These are phyloP conservation scores for Elgaria multicarinata DNA, from an alignment of 2,113 vertebrate genomes.

Conservation along the genomic window DNA sequence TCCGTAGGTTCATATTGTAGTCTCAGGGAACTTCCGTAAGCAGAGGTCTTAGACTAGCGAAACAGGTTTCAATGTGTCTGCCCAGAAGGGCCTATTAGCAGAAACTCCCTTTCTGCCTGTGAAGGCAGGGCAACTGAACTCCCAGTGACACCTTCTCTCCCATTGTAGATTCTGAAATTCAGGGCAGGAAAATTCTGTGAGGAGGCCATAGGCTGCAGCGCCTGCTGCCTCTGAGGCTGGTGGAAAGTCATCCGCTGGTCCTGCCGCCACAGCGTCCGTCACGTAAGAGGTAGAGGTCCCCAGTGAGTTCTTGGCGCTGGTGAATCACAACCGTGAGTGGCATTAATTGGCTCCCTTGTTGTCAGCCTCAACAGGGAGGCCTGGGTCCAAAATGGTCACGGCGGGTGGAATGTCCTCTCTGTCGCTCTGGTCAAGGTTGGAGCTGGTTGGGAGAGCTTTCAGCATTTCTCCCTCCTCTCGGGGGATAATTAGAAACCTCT, in stretches of 20 bases:
- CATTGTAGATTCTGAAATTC: background rate
- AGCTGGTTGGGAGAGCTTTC: background rate
- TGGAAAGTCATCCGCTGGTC: background rate
- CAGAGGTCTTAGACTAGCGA: background rate
- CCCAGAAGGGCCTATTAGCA: background rate
- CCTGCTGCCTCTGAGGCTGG: background rate
- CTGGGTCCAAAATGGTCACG: background rate
- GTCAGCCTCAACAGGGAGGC: constrained; percentile 5
- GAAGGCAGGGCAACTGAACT: too few species aligned
- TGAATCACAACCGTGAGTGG: constrained; percentile 11
- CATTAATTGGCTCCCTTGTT: constrained; percentile 25
- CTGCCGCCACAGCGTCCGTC: background rate
- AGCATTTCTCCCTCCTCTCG: background rate
- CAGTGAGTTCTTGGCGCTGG: background rate
- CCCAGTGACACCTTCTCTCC: background rate
- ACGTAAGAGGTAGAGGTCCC: background rate
- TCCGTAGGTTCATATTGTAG: background rate
- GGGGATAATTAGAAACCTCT: background rate
- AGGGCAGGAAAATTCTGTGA: background rate
- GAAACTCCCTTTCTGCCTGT: background rate
- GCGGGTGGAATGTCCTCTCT: background rate
- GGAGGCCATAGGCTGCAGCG: background rate
- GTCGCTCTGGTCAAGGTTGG: background rate
- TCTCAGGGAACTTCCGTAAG: background rate
- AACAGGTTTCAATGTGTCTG: background rate